Evolutionary conservation across 1,140 invertebrate genomes (phyloP).

Genomic region (Tetramorium parvispinum): DNA sequence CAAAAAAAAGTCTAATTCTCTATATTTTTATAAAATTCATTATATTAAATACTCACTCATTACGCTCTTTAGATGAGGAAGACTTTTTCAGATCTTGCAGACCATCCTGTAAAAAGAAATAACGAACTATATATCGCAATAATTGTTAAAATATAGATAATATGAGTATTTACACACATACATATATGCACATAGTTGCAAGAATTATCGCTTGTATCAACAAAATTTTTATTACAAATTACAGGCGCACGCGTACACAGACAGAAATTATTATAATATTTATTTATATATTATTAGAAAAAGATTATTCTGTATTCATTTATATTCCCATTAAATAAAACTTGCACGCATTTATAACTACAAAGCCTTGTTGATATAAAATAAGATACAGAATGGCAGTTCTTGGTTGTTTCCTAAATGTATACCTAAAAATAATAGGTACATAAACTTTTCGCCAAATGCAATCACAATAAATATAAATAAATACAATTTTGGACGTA

Average conservation of each 20-base stretch:
- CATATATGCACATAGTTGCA: too few species aligned
- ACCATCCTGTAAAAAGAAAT: slow-evolving; percentile 71
- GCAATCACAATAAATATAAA: not conserved
- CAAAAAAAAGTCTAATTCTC: not conserved
- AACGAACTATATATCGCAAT: not conserved
- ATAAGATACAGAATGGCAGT: not conserved
- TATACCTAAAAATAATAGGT: not conserved
- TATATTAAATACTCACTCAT: slow-evolving; percentile 38
- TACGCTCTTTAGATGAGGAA: slow-evolving; percentile 42
- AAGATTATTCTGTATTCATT: too few species aligned
- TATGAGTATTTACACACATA: not conserved
- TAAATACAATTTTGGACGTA: not conserved
- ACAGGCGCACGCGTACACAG: not conserved
- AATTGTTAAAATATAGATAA: not conserved
- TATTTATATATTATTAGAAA: not conserved
- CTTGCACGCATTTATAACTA: too few species aligned
- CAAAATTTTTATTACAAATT: not conserved
- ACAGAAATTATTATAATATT: not conserved
- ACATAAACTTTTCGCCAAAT: not conserved
- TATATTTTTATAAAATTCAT: not conserved
- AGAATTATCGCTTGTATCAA: too few species aligned
- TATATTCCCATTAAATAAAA: not conserved
- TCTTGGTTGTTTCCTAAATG: not conserved
- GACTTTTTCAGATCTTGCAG: slow-evolving; percentile 71
- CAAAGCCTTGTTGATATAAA: not conserved